A percentile compares a stretch with the other conserved stretches of the same genome.
Evolutionary conservation across 2,888 invertebrate genomes (phyloP).

Genomic region (Noctua fimbriata): DNA sequence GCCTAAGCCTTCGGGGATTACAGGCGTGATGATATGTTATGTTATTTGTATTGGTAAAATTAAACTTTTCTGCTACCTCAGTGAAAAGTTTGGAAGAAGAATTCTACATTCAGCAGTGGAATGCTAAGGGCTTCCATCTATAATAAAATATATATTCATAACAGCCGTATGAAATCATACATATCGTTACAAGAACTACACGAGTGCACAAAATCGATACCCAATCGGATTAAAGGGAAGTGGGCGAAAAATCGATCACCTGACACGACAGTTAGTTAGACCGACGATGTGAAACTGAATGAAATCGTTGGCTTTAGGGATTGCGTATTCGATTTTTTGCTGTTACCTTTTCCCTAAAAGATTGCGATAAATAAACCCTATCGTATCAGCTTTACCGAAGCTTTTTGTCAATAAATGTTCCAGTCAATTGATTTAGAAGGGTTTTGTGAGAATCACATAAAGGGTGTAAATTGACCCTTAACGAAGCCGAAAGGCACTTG

Average conservation of each 20-base stretch:
- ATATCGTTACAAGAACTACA: not conserved
- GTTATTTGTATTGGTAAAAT: not conserved
- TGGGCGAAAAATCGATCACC: conserved; percentile 1
- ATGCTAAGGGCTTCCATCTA: not conserved
- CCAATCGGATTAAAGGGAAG: not conserved
- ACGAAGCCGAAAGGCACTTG: too few species aligned
- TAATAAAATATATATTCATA: not conserved
- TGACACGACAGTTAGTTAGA: not conserved
- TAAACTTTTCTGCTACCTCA: not conserved
- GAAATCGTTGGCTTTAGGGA: conserved; percentile 1
- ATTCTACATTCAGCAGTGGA: too few species aligned
- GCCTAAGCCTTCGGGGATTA: too few species aligned
- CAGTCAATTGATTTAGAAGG: not conserved
- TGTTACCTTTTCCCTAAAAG: not conserved
- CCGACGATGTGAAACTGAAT: not conserved
- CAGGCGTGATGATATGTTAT: too few species aligned
- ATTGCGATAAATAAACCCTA: conserved; percentile 4
- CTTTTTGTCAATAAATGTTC: not conserved
- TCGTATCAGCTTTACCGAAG: conserved; percentile 17
- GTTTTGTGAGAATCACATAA: not conserved
- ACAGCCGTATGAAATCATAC: not conserved
- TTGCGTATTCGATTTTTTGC: conserved; percentile 5
- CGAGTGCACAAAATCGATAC: not conserved
- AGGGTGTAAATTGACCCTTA: too few species aligned
- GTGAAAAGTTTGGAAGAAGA: not conserved